These are phyloP conservation scores for Boloria euphrosyne DNA, from an alignment of 2,888 invertebrate genomes.

Conservation along the genomic window DNA sequence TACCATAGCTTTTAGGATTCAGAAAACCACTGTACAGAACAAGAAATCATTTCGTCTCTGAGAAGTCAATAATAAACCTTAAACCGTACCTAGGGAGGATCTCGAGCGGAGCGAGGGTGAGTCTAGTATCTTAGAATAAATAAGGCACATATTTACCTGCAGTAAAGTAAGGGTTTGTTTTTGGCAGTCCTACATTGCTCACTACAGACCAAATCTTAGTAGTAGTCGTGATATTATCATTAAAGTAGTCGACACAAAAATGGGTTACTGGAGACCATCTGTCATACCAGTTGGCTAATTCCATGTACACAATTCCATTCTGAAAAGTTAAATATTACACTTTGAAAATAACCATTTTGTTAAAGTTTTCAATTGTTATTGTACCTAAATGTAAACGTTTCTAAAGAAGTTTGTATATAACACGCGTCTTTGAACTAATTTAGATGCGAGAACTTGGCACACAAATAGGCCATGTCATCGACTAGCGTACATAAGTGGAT, in stretches of 20 bases:
- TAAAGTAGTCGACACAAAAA: slow-evolving; percentile 29
- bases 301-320: slow-evolving; percentile 30
- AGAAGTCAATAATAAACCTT: too few species aligned
- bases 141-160: slow-evolving; percentile 8
- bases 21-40: too few species aligned
- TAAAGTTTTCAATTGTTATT: too few species aligned
- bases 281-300: slow-evolving; percentile 32
- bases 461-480: too few species aligned
- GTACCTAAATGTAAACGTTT: too few species aligned
- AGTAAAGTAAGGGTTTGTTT: slow-evolving; percentile 12
- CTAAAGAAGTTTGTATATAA: too few species aligned
- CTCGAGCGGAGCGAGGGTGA: not conserved
- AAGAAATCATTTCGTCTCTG: too few species aligned
- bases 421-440: too few species aligned
- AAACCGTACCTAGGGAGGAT: too few species aligned
- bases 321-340: slow-evolving; percentile 23
- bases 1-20: too few species aligned
- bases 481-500: too few species aligned
- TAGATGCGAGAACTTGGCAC: too few species aligned
- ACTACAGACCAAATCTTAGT: slow-evolving; percentile 15
- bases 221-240: not conserved
- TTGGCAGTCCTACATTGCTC: not conserved
- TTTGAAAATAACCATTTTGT: not conserved
- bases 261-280: slow-evolving; percentile 28
- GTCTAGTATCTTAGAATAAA: not conserved